A percentile compares a stretch with the other conserved stretches of the same genome.
Evolutionary conservation across 2,888 invertebrate genomes (phyloP).

Genomic region (Vesta saturnalis): DNA sequence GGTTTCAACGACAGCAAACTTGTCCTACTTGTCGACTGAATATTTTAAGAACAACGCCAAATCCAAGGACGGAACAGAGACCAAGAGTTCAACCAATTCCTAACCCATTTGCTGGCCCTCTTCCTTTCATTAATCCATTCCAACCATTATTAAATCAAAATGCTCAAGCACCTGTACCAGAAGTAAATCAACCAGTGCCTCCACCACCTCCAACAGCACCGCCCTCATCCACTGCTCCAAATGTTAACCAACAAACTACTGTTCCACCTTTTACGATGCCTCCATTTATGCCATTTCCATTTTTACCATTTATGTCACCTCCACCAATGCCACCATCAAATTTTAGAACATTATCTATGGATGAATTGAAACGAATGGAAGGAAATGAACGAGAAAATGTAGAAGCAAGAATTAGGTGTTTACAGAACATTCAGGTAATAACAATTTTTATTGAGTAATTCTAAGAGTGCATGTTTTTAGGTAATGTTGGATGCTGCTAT

Average conservation of each 20-base stretch:
- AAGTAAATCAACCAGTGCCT: slow-evolving; percentile 39
- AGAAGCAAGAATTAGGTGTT: slow-evolving; percentile 87
- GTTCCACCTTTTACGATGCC: slow-evolving; percentile 66
- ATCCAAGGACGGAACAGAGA: slow-evolving; percentile 38
- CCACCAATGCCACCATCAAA: slow-evolving; percentile 83
- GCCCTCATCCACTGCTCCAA: slow-evolving; percentile 20
- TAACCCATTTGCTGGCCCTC: slow-evolving; percentile 37
- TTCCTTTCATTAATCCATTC: slow-evolving; percentile 47
- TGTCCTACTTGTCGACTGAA: slow-evolving; percentile 98
- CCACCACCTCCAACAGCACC: slow-evolving; percentile 54
- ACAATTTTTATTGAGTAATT: no score
- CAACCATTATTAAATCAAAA: slow-evolving; percentile 32
- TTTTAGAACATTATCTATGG: slow-evolving; percentile 78
- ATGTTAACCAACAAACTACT: slow-evolving; percentile 44
- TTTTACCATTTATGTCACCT: slow-evolving; percentile 68
- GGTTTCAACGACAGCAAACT: slow-evolving; percentile 99
- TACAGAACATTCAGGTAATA: slow-evolving; percentile 74
- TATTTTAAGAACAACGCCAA: slow-evolving; percentile 61
- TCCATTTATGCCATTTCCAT: slow-evolving; percentile 65
- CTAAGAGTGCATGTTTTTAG: no score
- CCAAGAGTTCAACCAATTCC: slow-evolving; percentile 36
- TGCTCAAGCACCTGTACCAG: slow-evolving; percentile 53
- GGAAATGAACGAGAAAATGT: slow-evolving; percentile 87
- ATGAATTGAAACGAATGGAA: slow-evolving; percentile 89
- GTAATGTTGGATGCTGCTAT: slow-evolving; percentile 93